A percentile compares a stretch with the other conserved stretches of the same genome.
Conservation (phyloP, 2,113 vertebrate genomes). For the Recurvirostra avosetta region DNA sequence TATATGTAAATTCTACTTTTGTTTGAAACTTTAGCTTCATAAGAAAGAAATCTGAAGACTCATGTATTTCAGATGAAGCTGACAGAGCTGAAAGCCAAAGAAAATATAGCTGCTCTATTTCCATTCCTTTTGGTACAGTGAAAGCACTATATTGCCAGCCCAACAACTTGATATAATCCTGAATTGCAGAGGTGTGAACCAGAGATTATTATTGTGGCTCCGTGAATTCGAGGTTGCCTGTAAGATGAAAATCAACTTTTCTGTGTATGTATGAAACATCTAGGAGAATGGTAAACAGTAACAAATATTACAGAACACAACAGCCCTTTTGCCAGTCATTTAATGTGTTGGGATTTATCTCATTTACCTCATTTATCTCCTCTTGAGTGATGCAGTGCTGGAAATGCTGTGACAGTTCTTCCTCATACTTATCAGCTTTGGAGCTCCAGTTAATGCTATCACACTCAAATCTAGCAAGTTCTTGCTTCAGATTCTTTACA, state of each 20-base stretch:
- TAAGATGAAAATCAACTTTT: not conserved
- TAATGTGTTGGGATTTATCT: not conserved
- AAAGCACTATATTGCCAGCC: not conserved
- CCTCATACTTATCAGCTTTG: slow-evolving; percentile 61
- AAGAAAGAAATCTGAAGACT: not conserved
- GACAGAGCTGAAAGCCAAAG: not conserved
- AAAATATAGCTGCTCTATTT: not conserved
- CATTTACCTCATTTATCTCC: slow-evolving; percentile 80
- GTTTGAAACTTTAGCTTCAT: not conserved
- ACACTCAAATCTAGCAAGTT: slow-evolving; percentile 72
- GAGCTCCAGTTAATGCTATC: slow-evolving; percentile 67
- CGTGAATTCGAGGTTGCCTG: not conserved
- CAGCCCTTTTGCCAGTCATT: not conserved
- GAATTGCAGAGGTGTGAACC: not conserved
- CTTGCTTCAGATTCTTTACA: slow-evolving; percentile 74
- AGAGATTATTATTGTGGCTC: not conserved
- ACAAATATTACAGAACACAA: not conserved
- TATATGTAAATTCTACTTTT: not conserved
- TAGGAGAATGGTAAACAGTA: not conserved
- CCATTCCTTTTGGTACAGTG: not conserved
- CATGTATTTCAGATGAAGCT: not conserved
- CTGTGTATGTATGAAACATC: not conserved
- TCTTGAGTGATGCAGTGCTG: slow-evolving; percentile 70
- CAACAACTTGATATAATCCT: not conserved
- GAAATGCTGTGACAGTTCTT: slow-evolving; percentile 55